Evolutionary conservation across 2,797 vertebrate species (phyloP).

Genomic region (Amblyopsis hoosieri): DNA sequence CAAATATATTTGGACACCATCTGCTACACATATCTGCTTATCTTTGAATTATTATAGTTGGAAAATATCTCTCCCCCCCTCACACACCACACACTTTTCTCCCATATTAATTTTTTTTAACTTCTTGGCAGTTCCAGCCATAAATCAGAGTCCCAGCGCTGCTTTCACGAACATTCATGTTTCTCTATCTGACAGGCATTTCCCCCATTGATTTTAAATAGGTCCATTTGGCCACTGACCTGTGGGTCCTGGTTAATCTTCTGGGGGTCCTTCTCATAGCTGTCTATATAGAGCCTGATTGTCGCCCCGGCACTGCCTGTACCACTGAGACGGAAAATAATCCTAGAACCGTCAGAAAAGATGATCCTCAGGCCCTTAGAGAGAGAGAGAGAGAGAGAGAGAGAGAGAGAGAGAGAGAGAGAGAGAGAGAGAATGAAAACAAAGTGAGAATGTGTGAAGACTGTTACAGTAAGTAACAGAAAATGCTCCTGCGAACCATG

Average conservation of each 20-base stretch:
- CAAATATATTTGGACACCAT: too few species aligned
- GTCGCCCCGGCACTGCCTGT: constrained; percentile 96
- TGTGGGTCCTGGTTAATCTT: constrained; percentile 94
- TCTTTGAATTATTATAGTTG: too few species aligned
- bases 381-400: constrained; percentile 14
- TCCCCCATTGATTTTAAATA: constrained; percentile 18
- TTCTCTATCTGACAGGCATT: constrained; percentile 25
- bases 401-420: constrained; percentile 1
- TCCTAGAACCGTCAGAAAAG: constrained; percentile 93
- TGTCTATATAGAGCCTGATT: constrained; percentile 95
- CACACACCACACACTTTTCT: too few species aligned
- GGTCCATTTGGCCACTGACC: constrained; percentile 72
- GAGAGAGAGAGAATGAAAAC: too few species aligned
- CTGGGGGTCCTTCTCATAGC: constrained; percentile 91
- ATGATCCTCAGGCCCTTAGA: constrained; percentile 91
- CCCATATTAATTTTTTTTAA: too few species aligned
- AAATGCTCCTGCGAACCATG: too few species aligned
- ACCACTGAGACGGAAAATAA: constrained; percentile 97
- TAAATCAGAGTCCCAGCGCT: background rate
- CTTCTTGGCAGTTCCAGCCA: too few species aligned
- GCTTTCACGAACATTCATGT: constrained; percentile 17
- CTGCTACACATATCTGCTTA: too few species aligned
- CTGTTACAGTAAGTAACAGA: too few species aligned
- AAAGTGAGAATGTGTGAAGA: too few species aligned
- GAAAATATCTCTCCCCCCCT: too few species aligned